Evolutionary conservation across 2,888 invertebrate species (phyloP), one percentile per base, ranked within the genome.

Genomic region (Pardosa pseudoannulata): DNA sequence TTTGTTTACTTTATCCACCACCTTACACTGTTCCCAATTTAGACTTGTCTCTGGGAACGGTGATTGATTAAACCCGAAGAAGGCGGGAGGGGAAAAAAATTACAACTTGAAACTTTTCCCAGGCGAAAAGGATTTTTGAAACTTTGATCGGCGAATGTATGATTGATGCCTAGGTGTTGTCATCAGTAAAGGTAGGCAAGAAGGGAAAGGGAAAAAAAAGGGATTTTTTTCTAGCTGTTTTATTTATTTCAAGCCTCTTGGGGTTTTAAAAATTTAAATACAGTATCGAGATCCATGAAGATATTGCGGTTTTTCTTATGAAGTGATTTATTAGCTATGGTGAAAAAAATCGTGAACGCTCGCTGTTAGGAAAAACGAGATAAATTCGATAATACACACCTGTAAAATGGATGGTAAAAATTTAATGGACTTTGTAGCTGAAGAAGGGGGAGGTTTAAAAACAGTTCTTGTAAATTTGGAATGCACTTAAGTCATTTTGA

Each of bases 121-220:
- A n/a, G n/a, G 36, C 65, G 16, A 32, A 70, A 65, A 29, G 80
- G 73, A 80, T 80, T 80, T 80, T 73, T 19, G 28, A 28, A 64
- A 73, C 67, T 41, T 28, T 32, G 46, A 56, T 79, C 72, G 46
- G 41, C 36, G 29, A 28, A 70, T 56, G 39, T 70, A 81, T 81
- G 81, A 81, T 81, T 81, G 81, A 81, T 81, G 74, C 23, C 67
- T 50, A 39, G 36, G 28, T 28, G 67, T 29, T 81, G 81, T 81
- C 81, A 73, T 41, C 65, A 67, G 13, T 36, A 1, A 65, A 16
- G 70, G 16, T 6, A 16, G 46, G 46, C 2, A 16, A 2, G 16
- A 6, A 16, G 9, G 9, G 9, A 16, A 6, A 16, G 9, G 9
- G 9, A 16, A 16, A 16, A 16, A 16, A 16, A n/a, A n/a, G n/a